Percentiles rank a stretch among this genome's conserved stretches.
These are phyloP conservation scores for Panagrolaimus sp. DNA, from an alignment of 1,140 invertebrate genomes.

Conservation along the genomic window DNA sequence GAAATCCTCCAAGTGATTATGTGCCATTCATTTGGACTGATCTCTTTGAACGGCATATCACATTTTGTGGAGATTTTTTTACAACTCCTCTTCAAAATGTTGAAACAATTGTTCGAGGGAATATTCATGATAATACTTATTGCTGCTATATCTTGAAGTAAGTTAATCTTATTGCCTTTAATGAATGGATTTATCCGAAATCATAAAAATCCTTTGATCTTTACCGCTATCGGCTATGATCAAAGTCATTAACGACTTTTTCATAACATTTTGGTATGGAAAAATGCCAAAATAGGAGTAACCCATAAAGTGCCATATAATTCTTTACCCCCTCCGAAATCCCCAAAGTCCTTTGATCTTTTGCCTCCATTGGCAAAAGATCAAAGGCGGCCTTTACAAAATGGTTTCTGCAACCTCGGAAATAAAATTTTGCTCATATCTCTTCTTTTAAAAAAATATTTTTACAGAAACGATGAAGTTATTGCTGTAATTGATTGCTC, in stretches of 20 bases:
- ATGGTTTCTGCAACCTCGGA: no score
- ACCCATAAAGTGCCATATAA: no score
- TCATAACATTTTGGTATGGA: no score
- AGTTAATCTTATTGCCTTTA: background rate
- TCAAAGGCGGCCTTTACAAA: no score
- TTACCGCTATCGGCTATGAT: no score
- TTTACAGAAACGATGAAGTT: conserved; percentile 21
- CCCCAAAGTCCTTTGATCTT: no score
- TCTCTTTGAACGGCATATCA: background rate
- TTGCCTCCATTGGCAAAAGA: no score
- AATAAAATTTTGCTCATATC: no score
- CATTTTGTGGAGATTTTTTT: background rate
- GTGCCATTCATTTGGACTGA: conserved; percentile 7
- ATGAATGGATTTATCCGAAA: background rate
- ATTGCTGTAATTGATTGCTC: conserved; percentile 21
- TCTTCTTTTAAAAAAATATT: background rate
- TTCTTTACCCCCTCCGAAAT: no score
- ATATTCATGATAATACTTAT: conserved; percentile 18
- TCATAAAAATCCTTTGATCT: background rate
- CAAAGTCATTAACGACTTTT: no score
- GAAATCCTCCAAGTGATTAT: background rate
- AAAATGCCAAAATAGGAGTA: no score
- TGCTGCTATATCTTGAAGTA: conserved; percentile 21
- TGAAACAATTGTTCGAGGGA: conserved; percentile 18
- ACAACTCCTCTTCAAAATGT: background rate